Conservation (phyloP, 2,797 vertebrate genomes). For the Amniataba percoides region DNA sequence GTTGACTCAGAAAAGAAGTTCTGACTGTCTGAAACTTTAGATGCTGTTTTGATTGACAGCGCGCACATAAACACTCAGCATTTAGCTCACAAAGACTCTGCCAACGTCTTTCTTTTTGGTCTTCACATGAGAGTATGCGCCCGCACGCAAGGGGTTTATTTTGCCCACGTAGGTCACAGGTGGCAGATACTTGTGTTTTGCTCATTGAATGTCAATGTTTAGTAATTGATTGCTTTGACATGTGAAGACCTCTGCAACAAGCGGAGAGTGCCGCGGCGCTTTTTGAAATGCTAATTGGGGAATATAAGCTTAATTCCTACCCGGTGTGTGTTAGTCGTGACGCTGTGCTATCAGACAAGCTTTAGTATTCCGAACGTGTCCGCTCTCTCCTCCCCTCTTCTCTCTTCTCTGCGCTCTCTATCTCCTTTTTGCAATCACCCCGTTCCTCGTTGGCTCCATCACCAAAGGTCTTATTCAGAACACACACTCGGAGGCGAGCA, state of each 20-base stretch:
- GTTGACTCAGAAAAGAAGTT: slow-evolving; percentile 39
- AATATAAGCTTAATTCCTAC: slow-evolving; percentile 74
- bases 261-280: slow-evolving; percentile 30
- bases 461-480: slow-evolving; percentile 57
- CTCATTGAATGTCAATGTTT: slow-evolving; percentile 67
- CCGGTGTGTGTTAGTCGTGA: slow-evolving; percentile 54
- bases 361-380: slow-evolving; percentile 59
- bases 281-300: slow-evolving; percentile 78
- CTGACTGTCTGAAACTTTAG: slow-evolving; percentile 33
- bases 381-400: slow-evolving; percentile 17
- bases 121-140: slow-evolving; percentile 10
- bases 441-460: slow-evolving; percentile 36
- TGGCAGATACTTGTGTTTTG: slow-evolving; percentile 50
- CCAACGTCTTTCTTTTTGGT: background rate
- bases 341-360: slow-evolving; percentile 35
- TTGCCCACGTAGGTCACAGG: slow-evolving; percentile 32
- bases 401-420: slow-evolving; percentile 9
- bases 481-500: slow-evolving; percentile 26
- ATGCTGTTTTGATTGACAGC: slow-evolving; percentile 51
- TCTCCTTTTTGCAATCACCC: slow-evolving; percentile 62
- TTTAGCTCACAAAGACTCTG: slow-evolving; percentile 5
- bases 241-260: slow-evolving; percentile 58
- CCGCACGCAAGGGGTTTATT: slow-evolving; percentile 16
- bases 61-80: background rate
- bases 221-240: slow-evolving; percentile 78